Evolutionary conservation across 2,113 vertebrate species (phyloP).

Genomic region (Pterophyllum scalare): DNA sequence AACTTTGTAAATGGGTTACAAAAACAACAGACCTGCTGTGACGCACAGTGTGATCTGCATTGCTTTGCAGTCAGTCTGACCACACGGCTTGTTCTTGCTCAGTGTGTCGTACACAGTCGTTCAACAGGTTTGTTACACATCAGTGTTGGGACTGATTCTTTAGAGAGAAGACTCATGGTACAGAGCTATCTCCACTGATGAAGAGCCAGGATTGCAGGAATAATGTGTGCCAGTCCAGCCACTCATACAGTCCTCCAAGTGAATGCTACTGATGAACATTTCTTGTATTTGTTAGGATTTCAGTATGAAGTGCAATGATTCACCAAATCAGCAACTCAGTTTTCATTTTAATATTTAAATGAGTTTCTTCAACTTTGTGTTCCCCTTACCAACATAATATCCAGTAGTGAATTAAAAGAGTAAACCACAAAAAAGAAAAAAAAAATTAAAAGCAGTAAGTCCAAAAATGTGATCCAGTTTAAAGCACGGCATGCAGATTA

Average conservation of each 20-base stretch:
- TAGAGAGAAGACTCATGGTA: slow-evolving; percentile 6
- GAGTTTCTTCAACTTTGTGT: not conserved
- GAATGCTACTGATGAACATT: slow-evolving; percentile 2
- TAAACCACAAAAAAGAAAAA: not conserved
- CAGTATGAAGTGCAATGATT: not conserved
- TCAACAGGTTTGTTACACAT: slow-evolving; percentile 13
- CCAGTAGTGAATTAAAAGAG: not conserved
- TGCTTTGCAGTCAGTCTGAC: not conserved
- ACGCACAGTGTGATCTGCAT: not conserved
- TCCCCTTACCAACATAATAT: not conserved
- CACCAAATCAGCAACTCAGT: not conserved
- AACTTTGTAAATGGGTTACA: slow-evolving; percentile 42
- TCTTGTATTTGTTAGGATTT: slow-evolving; percentile 4
- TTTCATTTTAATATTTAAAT: not conserved
- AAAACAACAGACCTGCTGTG: slow-evolving; percentile 17
- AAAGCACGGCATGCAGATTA: not conserved
- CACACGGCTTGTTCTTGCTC: not conserved
- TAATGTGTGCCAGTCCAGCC: slow-evolving; percentile 40
- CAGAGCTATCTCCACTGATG: slow-evolving; percentile 14
- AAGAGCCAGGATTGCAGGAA: slow-evolving; percentile 26
- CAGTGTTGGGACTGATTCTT: slow-evolving; percentile 6
- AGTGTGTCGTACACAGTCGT: not conserved
- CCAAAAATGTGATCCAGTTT: not conserved
- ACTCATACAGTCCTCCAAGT: slow-evolving; percentile 23
- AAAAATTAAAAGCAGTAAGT: not conserved